phyloP scores from a whole-genome alignment of 1,140 invertebrate genomes.

The Lerema accius region DNA sequence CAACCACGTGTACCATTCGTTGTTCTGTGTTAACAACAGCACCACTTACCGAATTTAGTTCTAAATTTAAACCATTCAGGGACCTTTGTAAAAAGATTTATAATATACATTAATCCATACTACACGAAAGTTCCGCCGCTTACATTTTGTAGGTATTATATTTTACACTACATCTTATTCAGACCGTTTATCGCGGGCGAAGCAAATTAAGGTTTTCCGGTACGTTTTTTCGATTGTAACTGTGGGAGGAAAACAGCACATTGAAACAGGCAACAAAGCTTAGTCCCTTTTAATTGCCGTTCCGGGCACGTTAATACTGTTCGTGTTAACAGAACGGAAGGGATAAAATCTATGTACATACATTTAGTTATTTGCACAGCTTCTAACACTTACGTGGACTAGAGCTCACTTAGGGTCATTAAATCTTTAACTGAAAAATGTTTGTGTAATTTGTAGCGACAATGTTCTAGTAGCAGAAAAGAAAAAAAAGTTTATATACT shows the following conservation, averaged over 20 bases:
- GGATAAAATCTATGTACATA: constrained; percentile 20
- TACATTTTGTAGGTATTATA: neutral
- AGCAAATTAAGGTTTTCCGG: constrained; percentile 24
- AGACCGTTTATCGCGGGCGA: constrained; percentile 21
- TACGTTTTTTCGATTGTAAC: constrained; percentile 21
- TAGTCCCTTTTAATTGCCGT: constrained; percentile 31
- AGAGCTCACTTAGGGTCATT: neutral
- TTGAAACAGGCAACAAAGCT: constrained; percentile 20
- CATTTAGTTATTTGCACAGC: constrained; percentile 17
- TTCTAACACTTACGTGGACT: constrained; percentile 3
- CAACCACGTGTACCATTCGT: too few relatives aligned
- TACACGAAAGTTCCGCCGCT: too few relatives aligned
- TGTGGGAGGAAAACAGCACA: constrained; percentile 7
- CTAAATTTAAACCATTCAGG: too few relatives aligned
- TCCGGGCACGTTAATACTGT: constrained; percentile 17
- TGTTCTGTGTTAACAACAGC: too few relatives aligned
- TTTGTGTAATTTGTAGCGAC: too few relatives aligned
- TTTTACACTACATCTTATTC: constrained; percentile 8
- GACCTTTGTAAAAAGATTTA: too few relatives aligned
- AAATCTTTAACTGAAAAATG: too few relatives aligned
- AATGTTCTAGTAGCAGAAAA: too few relatives aligned
- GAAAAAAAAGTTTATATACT: too few relatives aligned
- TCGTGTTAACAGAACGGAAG: constrained; percentile 18
- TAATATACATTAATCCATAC: too few relatives aligned
- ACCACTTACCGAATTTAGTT: too few relatives aligned